Base-by-base conservation (phyloP, 2,113 vertebrate species). In the Centropus bengalensis region DNA sequence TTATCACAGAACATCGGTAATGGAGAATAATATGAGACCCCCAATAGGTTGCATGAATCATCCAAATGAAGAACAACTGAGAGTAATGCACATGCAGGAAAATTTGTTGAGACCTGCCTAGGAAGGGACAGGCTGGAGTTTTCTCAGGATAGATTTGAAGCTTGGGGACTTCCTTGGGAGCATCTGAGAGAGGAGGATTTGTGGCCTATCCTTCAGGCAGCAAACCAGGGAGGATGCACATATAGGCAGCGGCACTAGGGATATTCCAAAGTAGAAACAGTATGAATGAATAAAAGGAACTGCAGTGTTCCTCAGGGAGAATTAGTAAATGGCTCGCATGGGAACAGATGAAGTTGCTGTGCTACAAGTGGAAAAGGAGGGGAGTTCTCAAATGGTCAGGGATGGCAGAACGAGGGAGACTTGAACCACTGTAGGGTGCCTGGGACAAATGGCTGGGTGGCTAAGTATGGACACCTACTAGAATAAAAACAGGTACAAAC, bases 171-270 rank as follows among this genome's bases (percentile, higher is more conserved):
- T 78, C 13, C 11, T 30, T 52, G 24, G 28, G 16, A 21, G 12
- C 20, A 64, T 4, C 14, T 66, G 42, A 52, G 45, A 71, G 14
- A 82, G 51, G 8, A 59, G 16, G 8, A 12, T 7, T 79, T 58
- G 28, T 44, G 42, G 42, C 24, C 10, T 19, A 47, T 52, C 75
- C 75, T 66, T 74, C n/a, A 66, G 28, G 26, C 28, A 87, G 32
- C 22, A 36, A 51, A 14, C 7, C 64, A 52, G 40, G 15, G 26
- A 62, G 36, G 40, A 17, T 24, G 12, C 11, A 38, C 4, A 5
- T 0, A 2, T 11, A 2, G 0, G 2, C 51, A 88, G 47, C n/a
- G 47, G 22, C 67, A 63, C 9, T 1, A 1, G 22, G 3, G 21
- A 22, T 86, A 42, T 55, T 55, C 12, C 70, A 79, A 62, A 59